These are phyloP conservation scores for Charadrius vociferus DNA, from an alignment of 2,113 vertebrate species.

Conservation along the genomic window DNA sequence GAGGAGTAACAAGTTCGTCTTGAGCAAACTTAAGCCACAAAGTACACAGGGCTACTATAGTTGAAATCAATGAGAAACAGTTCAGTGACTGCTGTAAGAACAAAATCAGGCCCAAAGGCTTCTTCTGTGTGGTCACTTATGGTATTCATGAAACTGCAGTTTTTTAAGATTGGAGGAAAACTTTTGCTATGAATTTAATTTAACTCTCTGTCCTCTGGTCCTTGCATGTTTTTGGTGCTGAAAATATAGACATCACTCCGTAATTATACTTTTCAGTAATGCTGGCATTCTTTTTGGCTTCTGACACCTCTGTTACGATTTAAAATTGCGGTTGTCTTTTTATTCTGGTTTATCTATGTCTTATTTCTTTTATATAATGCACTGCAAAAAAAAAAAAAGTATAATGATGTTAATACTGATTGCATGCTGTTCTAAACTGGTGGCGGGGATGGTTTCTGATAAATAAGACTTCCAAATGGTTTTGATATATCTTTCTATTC, in stretches of 20 bases:
- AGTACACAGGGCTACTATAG: neutral
- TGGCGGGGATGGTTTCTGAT: neutral
- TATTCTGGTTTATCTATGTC: neutral
- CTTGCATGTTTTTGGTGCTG: neutral
- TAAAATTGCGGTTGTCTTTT: neutral
- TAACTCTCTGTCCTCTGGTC: neutral
- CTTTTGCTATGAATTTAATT: neutral
- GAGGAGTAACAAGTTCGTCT: neutral
- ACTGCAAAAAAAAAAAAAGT: neutral
- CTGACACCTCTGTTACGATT: neutral
- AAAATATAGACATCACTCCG: neutral
- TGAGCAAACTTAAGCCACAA: neutral
- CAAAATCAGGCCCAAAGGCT: neutral
- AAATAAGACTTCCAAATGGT: neutral
- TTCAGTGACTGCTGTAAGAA: neutral
- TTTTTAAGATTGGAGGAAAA: neutral
- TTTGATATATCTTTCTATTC: conserved; percentile 24
- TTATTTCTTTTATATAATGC: neutral
- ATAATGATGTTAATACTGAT: neutral
- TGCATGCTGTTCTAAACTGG: neutral
- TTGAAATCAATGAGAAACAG: neutral
- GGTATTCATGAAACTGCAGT: neutral
- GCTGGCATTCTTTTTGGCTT: neutral
- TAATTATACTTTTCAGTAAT: neutral
- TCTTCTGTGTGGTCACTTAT: neutral